Percentiles rank a stretch among this genome's conserved stretches.
Conservation (phyloP, 1,140 invertebrate genomes). For the Habropoda laboriosa region DNA sequence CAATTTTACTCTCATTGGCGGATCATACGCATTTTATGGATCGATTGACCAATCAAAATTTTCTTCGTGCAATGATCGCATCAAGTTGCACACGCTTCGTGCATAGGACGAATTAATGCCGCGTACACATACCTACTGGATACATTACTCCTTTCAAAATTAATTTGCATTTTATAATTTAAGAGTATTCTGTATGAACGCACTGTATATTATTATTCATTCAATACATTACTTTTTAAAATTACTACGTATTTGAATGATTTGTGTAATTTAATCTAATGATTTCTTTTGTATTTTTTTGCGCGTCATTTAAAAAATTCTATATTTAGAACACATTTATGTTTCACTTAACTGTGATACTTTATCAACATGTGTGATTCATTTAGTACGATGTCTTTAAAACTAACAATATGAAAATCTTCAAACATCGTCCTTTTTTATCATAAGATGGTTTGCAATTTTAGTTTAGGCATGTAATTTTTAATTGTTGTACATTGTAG, state of each 20-base stretch:
- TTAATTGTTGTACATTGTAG: too few relatives aligned
- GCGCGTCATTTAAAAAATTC: not conserved
- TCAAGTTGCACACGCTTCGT: slow-evolving; percentile 12
- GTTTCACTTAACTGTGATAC: not conserved
- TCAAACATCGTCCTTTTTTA: not conserved
- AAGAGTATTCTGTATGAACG: not conserved
- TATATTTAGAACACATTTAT: slow-evolving; percentile 1
- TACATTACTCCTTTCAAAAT: not conserved
- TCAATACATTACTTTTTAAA: not conserved
- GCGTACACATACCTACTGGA: slow-evolving; percentile 8
- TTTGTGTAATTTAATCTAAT: not conserved
- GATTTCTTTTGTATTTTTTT: not conserved
- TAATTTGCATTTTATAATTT: slow-evolving; percentile 14
- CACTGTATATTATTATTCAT: not conserved
- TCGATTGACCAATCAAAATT: slow-evolving; percentile 56
- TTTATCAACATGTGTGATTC: not conserved
- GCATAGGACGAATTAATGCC: not conserved
- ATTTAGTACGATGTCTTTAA: not conserved
- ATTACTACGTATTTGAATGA: not conserved
- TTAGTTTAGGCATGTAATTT: too few relatives aligned
- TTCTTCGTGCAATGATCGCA: slow-evolving; percentile 34
- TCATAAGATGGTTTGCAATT: not conserved
- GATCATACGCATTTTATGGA: slow-evolving; percentile 41
- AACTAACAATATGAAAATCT: not conserved
- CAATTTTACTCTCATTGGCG: slow-evolving; percentile 85